Conservation (phyloP, 2,113 vertebrate genomes). For the Alexandromys fortis region DNA sequence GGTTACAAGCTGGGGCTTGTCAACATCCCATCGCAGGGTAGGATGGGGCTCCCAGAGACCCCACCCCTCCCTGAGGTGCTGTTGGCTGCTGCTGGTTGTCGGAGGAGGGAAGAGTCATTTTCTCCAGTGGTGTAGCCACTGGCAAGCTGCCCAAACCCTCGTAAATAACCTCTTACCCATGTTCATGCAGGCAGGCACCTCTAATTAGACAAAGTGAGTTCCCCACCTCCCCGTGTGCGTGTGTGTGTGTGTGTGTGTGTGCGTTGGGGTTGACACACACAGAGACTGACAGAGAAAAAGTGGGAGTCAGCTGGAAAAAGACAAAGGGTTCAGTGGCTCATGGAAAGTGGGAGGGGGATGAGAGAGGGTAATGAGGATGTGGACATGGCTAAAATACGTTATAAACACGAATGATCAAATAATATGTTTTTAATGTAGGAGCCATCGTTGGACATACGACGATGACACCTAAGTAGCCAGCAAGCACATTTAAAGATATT, state of each 20-base stretch:
- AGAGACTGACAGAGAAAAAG: neutral
- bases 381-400: neutral
- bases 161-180: neutral
- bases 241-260: neutral
- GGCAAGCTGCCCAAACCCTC: neutral
- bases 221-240: neutral
- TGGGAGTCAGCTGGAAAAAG: neutral
- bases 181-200: neutral
- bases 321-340: neutral
- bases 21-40: neutral
- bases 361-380: neutral
- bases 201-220: neutral
- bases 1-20: neutral
- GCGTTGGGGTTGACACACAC: neutral
- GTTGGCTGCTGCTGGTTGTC: neutral
- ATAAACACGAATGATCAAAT: too few species aligned
- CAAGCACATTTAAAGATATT: neutral
- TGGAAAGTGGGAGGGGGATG: neutral
- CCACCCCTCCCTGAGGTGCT: too few species aligned
- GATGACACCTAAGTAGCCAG: neutral
- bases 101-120: neutral
- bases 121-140: neutral
- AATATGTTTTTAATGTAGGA: neutral
- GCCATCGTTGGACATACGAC: neutral
- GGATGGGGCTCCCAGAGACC: too few species aligned